A percentile compares a stretch with the other conserved stretches of the same genome.
Evolutionary conservation across 2,888 invertebrate genomes (phyloP).

Genomic region (Conomelus anceps): DNA sequence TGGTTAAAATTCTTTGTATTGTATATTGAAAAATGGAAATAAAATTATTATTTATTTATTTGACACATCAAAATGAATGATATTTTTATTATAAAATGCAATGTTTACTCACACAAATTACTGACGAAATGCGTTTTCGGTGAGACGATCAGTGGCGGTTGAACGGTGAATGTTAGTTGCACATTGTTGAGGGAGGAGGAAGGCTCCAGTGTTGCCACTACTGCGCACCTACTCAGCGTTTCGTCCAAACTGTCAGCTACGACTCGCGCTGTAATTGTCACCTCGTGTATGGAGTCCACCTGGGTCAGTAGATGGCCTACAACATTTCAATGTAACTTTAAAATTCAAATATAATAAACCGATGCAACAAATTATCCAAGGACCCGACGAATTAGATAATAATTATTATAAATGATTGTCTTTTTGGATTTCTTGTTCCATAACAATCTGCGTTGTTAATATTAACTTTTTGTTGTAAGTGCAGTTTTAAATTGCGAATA

Average conservation of each 20-base stretch:
- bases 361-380: too few relatives aligned
- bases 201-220: conserved; percentile 3
- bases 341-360: too few relatives aligned
- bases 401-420: too few relatives aligned
- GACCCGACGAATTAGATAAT: too few relatives aligned
- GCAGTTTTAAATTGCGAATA: too few relatives aligned
- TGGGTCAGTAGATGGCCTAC: background rate
- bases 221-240: background rate
- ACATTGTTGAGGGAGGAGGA: conserved; percentile 16
- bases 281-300: background rate
- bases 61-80: conserved; percentile 43
- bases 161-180: conserved; percentile 18
- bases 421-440: too few relatives aligned
- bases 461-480: too few relatives aligned
- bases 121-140: conserved; percentile 39
- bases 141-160: conserved; percentile 32
- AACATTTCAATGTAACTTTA: too few relatives aligned
- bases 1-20: too few relatives aligned
- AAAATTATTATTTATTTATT: background rate
- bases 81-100: conserved; percentile 27
- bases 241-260: conserved; percentile 1
- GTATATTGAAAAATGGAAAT: background rate
- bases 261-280: background rate
- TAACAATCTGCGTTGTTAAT: too few relatives aligned
- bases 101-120: conserved; percentile 38